Evolutionary conservation across 1,140 invertebrate genomes (phyloP), one percentile per base, ranked within the genome.

Genomic region (Babylonia areolata): DNA sequence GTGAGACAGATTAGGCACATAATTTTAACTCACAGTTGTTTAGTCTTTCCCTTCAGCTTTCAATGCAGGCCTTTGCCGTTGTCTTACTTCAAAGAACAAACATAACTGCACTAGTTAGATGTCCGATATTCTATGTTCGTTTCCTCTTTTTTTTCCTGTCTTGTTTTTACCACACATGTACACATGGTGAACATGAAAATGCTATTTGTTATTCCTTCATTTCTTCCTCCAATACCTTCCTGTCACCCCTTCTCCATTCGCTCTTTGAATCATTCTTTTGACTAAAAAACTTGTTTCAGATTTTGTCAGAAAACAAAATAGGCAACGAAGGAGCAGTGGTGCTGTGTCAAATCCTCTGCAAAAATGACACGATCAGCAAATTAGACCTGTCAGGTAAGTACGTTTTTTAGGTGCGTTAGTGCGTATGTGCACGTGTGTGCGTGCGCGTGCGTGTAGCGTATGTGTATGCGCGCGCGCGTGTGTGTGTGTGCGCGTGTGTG

Each of bases 281-380:
- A 69, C 28, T 35, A 20, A 35, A 35, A 11, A 6, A 64, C 12
- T 73, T 73, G 40, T 88, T 90, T 46, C 82, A 93, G 92, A 87
- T 90, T 82, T 84, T 93, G 64, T 90, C 89, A 2, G 89, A 92
- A 78, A 93, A 93, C 82, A 89, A 87, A 78, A 85, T 93, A 75
- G 89, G 91, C 3, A 90, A 89, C 54, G 85, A 86, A 23, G 92
- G 92, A 28, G 90, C 88, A 9, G 85, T 89, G 33, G 89, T 90
- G 35, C 85, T 93, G 17, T 90, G 91, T 88, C 88, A 92, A 15
- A 87, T 91, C 64, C 86, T 93, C 69, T 83, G 84, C 11, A 90
- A 90, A 81, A 92, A 93, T 81, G 88, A 90, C 37, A 86, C 85
- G 35, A 87, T 93, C 20, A 83, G 75, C n/a, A 88, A 89, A 31